A percentile compares a stretch with the other conserved stretches of the same genome.
These are phyloP conservation scores for Aurelia sp. DNA, from an alignment of 30 jellyfish, hydroid and myxozoan genomes.

Conservation along the genomic window DNA sequence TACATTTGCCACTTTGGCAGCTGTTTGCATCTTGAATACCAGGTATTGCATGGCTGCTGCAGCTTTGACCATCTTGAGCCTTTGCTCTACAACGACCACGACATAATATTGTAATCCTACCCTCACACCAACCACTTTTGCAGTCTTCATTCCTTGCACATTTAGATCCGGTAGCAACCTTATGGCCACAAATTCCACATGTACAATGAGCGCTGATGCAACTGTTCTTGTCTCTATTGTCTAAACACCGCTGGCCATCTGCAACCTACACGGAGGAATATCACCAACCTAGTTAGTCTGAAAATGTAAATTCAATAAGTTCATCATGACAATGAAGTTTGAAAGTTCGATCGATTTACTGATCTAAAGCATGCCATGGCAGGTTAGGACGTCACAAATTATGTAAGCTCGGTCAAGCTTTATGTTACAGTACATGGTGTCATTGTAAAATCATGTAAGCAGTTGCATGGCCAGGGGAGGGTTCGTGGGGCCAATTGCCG, in stretches of 20 bases:
- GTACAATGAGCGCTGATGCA: background rate
- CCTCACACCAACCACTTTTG: background rate
- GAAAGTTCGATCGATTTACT: too few species aligned
- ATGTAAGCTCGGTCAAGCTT: too few species aligned
- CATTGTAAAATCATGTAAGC: too few species aligned
- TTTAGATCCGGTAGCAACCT: background rate
- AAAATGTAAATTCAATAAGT: too few species aligned
- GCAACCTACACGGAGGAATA: too few species aligned
- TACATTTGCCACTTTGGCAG: conserved; percentile 27
- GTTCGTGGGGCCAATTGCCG: too few species aligned
- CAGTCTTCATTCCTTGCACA: background rate
- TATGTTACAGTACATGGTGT: too few species aligned
- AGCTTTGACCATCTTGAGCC: background rate
- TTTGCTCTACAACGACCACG: background rate
- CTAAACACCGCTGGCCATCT: background rate
- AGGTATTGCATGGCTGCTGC: background rate
- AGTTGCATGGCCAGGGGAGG: too few species aligned
- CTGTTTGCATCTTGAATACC: conserved; percentile 13
- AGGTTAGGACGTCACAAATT: too few species aligned
- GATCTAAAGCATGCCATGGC: too few species aligned
- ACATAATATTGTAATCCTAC: background rate
- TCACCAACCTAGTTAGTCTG: too few species aligned
- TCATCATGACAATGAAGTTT: too few species aligned
- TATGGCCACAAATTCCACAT: background rate
- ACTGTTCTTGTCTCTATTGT: background rate